phyloP scores from a whole-genome alignment of 2,113 vertebrate species.

The Edolisoma coerulescens region DNA sequence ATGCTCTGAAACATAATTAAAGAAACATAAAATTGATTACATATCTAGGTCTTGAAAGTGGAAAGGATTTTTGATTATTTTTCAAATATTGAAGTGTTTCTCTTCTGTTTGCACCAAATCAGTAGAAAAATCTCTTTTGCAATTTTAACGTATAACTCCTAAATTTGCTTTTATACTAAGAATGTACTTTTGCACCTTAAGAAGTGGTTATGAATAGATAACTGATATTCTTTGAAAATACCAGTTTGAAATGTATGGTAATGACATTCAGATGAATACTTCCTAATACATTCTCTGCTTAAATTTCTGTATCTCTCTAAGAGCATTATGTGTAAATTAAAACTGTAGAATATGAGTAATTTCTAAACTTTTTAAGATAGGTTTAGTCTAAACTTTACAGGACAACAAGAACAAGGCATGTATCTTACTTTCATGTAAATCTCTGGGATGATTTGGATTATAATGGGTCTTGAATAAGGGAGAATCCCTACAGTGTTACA shows the following conservation, averaged over 20 bases:
- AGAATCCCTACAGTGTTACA: background rate
- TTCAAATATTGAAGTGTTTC: constrained; percentile 20
- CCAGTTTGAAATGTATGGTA: background rate
- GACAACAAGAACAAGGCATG: background rate
- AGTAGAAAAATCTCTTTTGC: constrained; percentile 10
- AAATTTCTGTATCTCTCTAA: background rate
- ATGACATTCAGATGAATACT: background rate
- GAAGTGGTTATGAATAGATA: background rate
- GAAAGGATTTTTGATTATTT: constrained; percentile 34
- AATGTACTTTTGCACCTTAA: background rate
- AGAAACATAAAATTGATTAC: constrained; percentile 49
- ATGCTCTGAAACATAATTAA: constrained; percentile 54
- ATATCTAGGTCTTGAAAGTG: background rate
- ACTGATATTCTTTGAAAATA: constrained; percentile 8
- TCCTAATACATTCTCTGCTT: background rate
- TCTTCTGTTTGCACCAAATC: constrained; percentile 1
- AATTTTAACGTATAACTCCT: background rate
- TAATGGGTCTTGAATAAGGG: background rate
- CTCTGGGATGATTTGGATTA: background rate
- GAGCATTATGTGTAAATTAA: background rate
- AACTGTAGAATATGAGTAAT: background rate
- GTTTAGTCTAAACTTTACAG: background rate
- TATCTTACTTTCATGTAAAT: background rate
- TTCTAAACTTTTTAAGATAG: background rate
- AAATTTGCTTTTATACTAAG: background rate